phyloP scores from a whole-genome alignment of 2,888 invertebrate species.

The Macrosoma leucophasiata region DNA sequence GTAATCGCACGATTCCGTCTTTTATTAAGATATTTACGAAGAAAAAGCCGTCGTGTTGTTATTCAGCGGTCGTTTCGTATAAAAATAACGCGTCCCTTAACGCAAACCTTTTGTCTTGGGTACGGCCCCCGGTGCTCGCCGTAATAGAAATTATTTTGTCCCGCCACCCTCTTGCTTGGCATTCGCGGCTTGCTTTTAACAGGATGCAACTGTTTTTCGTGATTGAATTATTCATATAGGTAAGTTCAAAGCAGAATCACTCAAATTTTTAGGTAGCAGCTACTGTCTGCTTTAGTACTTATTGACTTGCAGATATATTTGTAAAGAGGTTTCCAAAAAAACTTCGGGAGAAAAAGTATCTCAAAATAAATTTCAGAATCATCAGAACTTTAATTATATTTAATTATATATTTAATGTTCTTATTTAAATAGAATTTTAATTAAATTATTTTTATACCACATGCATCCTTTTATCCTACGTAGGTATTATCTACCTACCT shows the following conservation, averaged over 20 bases:
- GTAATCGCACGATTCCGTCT: slow-evolving; percentile 57
- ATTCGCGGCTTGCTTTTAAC: slow-evolving; percentile 62
- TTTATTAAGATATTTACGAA: slow-evolving; percentile 70
- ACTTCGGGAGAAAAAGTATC: too few species aligned
- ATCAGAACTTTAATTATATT: slow-evolving; percentile 33
- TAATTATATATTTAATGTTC: too few species aligned
- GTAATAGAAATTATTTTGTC: slow-evolving; percentile 54
- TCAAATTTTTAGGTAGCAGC: too few species aligned
- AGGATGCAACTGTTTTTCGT: slow-evolving; percentile 69
- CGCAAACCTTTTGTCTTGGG: slow-evolving; percentile 63
- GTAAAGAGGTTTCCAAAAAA: too few species aligned
- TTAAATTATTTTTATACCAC: too few species aligned
- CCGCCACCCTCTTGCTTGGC: slow-evolving; percentile 59
- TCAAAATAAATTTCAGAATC: slow-evolving; percentile 42
- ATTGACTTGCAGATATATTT: too few species aligned
- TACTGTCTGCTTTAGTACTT: too few species aligned
- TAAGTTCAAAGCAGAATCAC: too few species aligned
- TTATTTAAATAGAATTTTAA: too few species aligned
- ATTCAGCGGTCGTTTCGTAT: slow-evolving; percentile 63
- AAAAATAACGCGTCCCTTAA: slow-evolving; percentile 69
- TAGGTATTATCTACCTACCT: too few species aligned
- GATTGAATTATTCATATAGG: too few species aligned
- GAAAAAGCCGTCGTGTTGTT: slow-evolving; percentile 57
- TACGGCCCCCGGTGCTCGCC: slow-evolving; percentile 43
- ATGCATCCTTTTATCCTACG: too few species aligned